phyloP scores from a whole-genome alignment of 1,140 invertebrate genomes.

The Sipha flava region DNA sequence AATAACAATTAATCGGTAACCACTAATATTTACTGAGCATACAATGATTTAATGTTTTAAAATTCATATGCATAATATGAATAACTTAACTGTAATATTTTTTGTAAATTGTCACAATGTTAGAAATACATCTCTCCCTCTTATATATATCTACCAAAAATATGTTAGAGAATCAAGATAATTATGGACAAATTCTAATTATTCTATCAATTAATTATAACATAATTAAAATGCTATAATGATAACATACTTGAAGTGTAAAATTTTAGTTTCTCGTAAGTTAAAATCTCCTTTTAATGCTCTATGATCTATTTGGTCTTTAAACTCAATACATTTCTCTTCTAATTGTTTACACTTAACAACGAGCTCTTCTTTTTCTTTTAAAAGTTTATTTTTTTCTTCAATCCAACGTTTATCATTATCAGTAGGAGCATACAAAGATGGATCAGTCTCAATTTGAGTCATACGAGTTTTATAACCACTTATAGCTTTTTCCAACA shows the following conservation, averaged over 20 bases:
- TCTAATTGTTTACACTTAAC: conserved; percentile 37
- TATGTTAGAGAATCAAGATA: no score
- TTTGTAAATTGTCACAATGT: no score
- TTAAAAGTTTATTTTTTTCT: conserved; percentile 33
- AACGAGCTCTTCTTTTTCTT: conserved; percentile 33
- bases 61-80: no score
- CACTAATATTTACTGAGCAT: not conserved
- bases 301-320: conserved; percentile 39
- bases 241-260: conserved; percentile 39
- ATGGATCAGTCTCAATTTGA: conserved; percentile 38
- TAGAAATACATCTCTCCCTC: no score
- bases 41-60: not conserved
- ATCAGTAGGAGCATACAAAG: conserved; percentile 25
- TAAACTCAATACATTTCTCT: conserved; percentile 37
- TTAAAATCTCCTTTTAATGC: conserved; percentile 41
- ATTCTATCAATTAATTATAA: no score
- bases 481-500: conserved; percentile 39
- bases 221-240: no score
- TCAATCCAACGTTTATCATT: conserved; percentile 28
- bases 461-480: conserved; percentile 38
- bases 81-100: no score
- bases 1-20: not conserved
- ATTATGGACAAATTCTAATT: no score
- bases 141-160: no score
- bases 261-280: conserved; percentile 38